Evolutionary conservation across 2,797 vertebrate species (phyloP), one percentile per base, ranked within the genome.

Genomic region (Parambassis ranga): DNA sequence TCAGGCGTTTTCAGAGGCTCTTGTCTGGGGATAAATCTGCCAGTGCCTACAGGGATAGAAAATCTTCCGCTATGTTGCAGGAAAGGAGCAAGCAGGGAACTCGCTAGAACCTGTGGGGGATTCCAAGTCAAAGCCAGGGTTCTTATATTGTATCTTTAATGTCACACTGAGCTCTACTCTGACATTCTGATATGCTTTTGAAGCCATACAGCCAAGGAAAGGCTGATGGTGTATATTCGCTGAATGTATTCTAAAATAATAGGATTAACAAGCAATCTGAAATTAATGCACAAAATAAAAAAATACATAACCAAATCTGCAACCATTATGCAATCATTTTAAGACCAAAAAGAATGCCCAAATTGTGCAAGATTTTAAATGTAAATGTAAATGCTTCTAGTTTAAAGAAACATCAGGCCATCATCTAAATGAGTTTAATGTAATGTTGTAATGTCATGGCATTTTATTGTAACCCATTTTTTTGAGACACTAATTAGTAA

Each of bases 21-120:
- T 71, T 81, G 43, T 69, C 57, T 18, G 30, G 10, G 57, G 61
- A 73, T 38, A 71, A 82, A 76, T 84, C 72, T 75, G 57, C 33
- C 50, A 60, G 42, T 49, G 66, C 71, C 71, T 43, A 53, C 4
- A 64, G 75, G 65, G 44, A 72, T 10, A 26, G 51, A 67, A 83
- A 75, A 79, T 49, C 50, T 65, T 74, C 60, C 46, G 61, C 36
- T 78, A 30, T 51, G 59, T n/a, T 13, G 28, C 38, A 71, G 30
- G 11, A 64, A 19, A 65, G 6, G 36, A 62, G 35, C 6, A 6
- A 53, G 30, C 11, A 19, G 44, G 38, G 14, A 36, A 47, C n/a
- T 22, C 10, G 35, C 16, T 19, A 28, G 22, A 67, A 58, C 53
- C 55, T 52, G 27, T 2, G 1, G 26, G 39, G 39, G 35, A 68